A percentile compares a stretch with the other conserved stretches of the same genome.
Conservation (phyloP, 2,113 vertebrate species). For the Miniopterus natalensis region DNA sequence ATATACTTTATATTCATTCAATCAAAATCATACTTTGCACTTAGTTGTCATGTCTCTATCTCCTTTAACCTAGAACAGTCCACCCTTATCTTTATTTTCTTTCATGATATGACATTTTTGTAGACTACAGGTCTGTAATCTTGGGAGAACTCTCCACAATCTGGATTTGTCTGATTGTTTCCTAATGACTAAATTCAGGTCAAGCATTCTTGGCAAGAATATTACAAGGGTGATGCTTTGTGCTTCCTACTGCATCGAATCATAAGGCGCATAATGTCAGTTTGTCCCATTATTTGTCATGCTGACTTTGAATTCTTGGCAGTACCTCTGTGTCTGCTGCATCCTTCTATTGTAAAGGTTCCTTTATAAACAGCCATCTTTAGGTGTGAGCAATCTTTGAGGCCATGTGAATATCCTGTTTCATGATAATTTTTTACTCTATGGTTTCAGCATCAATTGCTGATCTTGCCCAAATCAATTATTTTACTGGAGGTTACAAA, state of each 20-base stretch:
- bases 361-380: not conserved
- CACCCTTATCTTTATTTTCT: not conserved
- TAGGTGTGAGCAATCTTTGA: slow-evolving; percentile 6
- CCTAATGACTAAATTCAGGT: slow-evolving; percentile 17
- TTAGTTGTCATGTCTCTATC: not conserved
- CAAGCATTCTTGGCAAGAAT: slow-evolving; percentile 44
- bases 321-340: not conserved
- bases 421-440: slow-evolving; percentile 5
- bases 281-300: not conserved
- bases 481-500: not conserved
- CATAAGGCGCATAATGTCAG: not conserved
- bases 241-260: slow-evolving; percentile 3
- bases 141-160: not conserved
- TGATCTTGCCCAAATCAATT: not conserved
- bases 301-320: not conserved
- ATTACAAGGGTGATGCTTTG: not conserved
- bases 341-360: not conserved
- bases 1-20: slow-evolving; percentile 17
- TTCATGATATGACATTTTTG: slow-evolving; percentile 16
- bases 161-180: slow-evolving; percentile 15
- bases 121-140: slow-evolving; percentile 25
- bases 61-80: slow-evolving; percentile 8
- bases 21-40: not conserved
- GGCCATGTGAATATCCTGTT: slow-evolving; percentile 6
- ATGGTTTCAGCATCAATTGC: not conserved